Evolutionary conservation across 53 echinoderm and acorn worm genomes (phyloP), one percentile per base, ranked within the genome.

Genomic region (Hippasteria phrygiana): DNA sequence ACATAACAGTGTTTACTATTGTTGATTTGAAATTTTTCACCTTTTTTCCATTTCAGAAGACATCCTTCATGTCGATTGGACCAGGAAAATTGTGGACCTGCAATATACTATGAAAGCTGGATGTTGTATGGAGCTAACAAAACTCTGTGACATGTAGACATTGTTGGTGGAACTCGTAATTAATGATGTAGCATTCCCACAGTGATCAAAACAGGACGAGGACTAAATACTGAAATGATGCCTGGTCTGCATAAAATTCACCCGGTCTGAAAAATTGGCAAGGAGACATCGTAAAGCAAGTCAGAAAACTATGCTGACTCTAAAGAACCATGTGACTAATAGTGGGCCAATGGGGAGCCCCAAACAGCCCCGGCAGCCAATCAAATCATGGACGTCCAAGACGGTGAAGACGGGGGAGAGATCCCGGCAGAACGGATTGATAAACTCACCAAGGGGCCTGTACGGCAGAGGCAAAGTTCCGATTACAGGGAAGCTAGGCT

Each of bases 321-420:
- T 81, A 17, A 81, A 81, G 81, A 63, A 32, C 43, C 81, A 65
- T 43, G 66, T 32, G 65, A 65, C 81, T 36, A 43, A 43, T 18
- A 81, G 9, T 28, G 86, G 87, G 87, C 67, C 87, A 54, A 71
- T 86, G 90, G 87, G 90, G 43, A 86, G 90, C 77, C 75, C 93
- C 51, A 93, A 84, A 54, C 89, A 93, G 67, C 91, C 82, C n/a
- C 93, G 92, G 20, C 96, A 96, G 81, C 98, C 98, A 8, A 94
- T 97, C 92, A 88, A 95, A 80, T 97, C 98, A 6, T 97, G 98
- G 98, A 97, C 98, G 1, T 91, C 77, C 5, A 94, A 95, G 54
- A 93, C 98, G n/a, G 92, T 90, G 43, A 95, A 96, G 90, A 90
- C 77, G 13, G 91, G 88, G 40, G 94, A 94, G 53, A 92, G 92